These are phyloP conservation scores for Barypeithes pellucidus DNA, from an alignment of 2,888 invertebrate genomes.

Conservation along the genomic window DNA sequence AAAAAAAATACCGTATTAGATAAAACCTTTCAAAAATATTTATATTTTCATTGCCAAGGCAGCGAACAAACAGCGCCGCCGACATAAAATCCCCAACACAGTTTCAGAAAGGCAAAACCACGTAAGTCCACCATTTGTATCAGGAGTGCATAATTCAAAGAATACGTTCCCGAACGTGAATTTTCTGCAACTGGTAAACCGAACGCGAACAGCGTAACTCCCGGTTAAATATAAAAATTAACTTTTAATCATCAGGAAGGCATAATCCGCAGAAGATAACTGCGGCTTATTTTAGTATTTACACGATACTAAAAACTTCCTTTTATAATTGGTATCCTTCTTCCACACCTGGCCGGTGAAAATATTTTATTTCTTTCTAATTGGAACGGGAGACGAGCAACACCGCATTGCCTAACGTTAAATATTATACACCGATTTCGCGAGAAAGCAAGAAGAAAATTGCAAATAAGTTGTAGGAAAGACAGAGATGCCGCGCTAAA, in stretches of 20 bases:
- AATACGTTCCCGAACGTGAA: neutral
- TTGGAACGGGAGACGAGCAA: neutral
- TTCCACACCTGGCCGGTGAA: neutral
- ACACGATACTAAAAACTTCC: neutral
- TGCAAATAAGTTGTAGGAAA: slow-evolving; percentile 41
- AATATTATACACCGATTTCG: neutral
- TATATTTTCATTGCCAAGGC: too few species aligned
- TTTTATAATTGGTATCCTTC: neutral
- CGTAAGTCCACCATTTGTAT: slow-evolving; percentile 47
- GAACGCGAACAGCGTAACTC: slow-evolving; percentile 28
- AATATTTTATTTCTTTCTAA: neutral
- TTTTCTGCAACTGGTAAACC: neutral
- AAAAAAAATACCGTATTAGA: too few species aligned
- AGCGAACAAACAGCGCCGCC: too few species aligned
- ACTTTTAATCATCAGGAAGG: slow-evolving; percentile 40
- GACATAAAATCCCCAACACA: too few species aligned
- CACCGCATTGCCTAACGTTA: slow-evolving; percentile 16
- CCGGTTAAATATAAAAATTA: slow-evolving; percentile 45
- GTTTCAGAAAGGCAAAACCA: slow-evolving; percentile 32
- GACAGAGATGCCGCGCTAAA: slow-evolving; percentile 37
- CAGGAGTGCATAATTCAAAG: slow-evolving; percentile 38
- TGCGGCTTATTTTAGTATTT: neutral
- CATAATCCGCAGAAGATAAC: neutral
- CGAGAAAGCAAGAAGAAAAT: slow-evolving; percentile 50
- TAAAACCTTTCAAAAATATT: too few species aligned